A percentile compares a stretch with the other conserved stretches of the same genome.
phyloP scores from a whole-genome alignment of 2,888 invertebrate species.

The Eledone cirrhosa region DNA sequence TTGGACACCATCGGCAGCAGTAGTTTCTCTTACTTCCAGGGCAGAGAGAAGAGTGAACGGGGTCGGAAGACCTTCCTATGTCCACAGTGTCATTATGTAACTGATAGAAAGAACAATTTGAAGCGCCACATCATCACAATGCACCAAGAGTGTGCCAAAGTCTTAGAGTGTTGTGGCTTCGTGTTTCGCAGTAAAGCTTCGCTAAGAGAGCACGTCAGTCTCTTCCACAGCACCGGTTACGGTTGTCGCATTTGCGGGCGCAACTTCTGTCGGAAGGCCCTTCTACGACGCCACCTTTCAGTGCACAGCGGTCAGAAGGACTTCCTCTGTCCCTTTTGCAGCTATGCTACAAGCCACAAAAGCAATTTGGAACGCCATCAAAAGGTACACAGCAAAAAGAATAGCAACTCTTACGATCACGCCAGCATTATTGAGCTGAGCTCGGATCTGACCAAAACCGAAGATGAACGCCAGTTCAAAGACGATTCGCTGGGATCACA shows the following conservation, averaged over 20 bases:
- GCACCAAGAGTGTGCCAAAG: constrained; percentile 61
- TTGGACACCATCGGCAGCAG: not conserved
- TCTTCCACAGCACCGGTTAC: constrained; percentile 66
- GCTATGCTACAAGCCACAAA: constrained; percentile 68
- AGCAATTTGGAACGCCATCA: constrained; percentile 68
- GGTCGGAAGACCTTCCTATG: constrained; percentile 47
- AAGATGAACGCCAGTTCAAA: no score
- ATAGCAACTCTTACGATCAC: not conserved
- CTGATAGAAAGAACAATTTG: constrained; percentile 66
- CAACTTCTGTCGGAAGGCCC: constrained; percentile 67
- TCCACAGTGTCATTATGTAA: constrained; percentile 61
- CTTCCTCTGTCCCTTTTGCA: constrained; percentile 65
- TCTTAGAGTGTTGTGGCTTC: constrained; percentile 64
- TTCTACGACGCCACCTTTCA: constrained; percentile 66
- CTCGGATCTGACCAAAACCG: not conserved
- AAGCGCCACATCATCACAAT: constrained; percentile 67
- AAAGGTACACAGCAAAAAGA: constrained; percentile 50
- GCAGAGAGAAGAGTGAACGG: constrained; percentile 7
- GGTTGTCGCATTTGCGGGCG: constrained; percentile 64
- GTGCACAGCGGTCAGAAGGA: constrained; percentile 68
- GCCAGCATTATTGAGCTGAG: not conserved
- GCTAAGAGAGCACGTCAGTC: constrained; percentile 64
- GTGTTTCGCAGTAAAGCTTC: constrained; percentile 65
- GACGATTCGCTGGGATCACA: no score
- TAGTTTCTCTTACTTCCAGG: not conserved